Evolutionary conservation across 2,888 invertebrate genomes (phyloP).

Genomic region (Thecophora atra): DNA sequence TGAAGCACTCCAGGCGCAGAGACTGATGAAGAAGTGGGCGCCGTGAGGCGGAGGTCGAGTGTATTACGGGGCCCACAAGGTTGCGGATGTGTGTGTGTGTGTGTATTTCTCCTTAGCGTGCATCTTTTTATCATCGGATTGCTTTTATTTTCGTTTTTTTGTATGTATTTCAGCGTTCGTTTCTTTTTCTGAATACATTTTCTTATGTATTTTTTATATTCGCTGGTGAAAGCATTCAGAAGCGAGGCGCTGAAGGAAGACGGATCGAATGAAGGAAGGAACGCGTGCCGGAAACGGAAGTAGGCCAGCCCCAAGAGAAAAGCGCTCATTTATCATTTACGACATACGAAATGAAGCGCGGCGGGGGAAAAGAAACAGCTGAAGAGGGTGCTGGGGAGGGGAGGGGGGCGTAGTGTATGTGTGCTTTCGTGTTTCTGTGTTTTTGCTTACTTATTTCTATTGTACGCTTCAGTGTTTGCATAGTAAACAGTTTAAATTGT

Average conservation of each 20-base stretch:
- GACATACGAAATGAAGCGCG: background rate
- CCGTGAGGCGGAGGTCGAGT: too few relatives aligned
- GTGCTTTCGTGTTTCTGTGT: background rate
- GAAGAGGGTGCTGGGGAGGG: background rate
- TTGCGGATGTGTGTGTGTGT: background rate
- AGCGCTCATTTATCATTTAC: background rate
- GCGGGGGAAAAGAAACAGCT: background rate
- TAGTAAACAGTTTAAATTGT: too few relatives aligned
- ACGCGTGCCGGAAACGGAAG: slow-evolving; percentile 8
- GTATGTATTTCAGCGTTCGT: too few relatives aligned
- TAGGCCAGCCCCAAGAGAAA: slow-evolving; percentile 1
- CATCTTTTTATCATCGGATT: too few relatives aligned
- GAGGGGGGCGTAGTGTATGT: background rate
- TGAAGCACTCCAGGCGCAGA: too few relatives aligned
- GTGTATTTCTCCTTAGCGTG: background rate
- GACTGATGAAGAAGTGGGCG: too few relatives aligned
- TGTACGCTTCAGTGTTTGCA: too few relatives aligned
- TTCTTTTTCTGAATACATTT: too few relatives aligned
- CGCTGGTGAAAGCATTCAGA: background rate
- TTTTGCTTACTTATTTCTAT: background rate
- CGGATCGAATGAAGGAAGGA: background rate
- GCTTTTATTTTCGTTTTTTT: too few relatives aligned
- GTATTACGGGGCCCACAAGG: too few relatives aligned
- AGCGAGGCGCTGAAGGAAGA: background rate
- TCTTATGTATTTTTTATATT: background rate